Evolutionary conservation across 2,888 invertebrate genomes (phyloP).

Genomic region (Aphidius colemani): DNA sequence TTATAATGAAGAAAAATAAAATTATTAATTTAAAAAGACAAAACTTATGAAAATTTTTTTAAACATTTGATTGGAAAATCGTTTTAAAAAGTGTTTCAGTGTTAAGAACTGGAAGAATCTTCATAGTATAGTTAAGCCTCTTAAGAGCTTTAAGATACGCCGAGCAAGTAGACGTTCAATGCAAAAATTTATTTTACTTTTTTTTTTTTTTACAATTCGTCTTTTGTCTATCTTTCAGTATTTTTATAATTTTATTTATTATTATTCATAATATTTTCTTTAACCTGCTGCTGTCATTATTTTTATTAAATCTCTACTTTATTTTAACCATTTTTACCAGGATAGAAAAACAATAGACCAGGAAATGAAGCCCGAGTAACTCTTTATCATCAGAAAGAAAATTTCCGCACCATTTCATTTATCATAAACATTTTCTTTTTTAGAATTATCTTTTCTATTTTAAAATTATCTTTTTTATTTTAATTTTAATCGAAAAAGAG

Average conservation of each 20-base stretch:
- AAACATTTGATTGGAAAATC: constrained; percentile 34
- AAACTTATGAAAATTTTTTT: not conserved
- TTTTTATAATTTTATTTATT: constrained; percentile 3
- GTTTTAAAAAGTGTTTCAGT: constrained; percentile 46
- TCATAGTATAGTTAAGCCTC: constrained; percentile 41
- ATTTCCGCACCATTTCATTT: too few relatives aligned
- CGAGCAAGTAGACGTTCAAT: constrained; percentile 13
- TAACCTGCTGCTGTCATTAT: not conserved
- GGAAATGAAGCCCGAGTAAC: too few relatives aligned
- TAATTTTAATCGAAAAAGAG: too few relatives aligned
- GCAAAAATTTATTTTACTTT: not conserved
- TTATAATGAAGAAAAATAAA: not conserved
- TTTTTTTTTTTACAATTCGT: not conserved
- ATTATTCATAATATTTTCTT: constrained; percentile 2
- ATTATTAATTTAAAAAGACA: not conserved
- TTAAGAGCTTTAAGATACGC: constrained; percentile 44
- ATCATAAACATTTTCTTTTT: too few relatives aligned
- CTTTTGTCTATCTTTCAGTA: not conserved
- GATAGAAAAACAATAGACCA: too few relatives aligned
- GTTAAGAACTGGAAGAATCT: constrained; percentile 43
- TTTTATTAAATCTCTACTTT: not conserved
- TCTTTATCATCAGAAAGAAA: too few relatives aligned
- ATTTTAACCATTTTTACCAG: too few relatives aligned
- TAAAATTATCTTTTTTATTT: too few relatives aligned
- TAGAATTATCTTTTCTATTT: too few relatives aligned